A percentile compares a stretch with the other conserved stretches of the same genome.
These are phyloP conservation scores for Zosterops japonicus DNA, from an alignment of 2,113 vertebrate species.

Conservation along the genomic window DNA sequence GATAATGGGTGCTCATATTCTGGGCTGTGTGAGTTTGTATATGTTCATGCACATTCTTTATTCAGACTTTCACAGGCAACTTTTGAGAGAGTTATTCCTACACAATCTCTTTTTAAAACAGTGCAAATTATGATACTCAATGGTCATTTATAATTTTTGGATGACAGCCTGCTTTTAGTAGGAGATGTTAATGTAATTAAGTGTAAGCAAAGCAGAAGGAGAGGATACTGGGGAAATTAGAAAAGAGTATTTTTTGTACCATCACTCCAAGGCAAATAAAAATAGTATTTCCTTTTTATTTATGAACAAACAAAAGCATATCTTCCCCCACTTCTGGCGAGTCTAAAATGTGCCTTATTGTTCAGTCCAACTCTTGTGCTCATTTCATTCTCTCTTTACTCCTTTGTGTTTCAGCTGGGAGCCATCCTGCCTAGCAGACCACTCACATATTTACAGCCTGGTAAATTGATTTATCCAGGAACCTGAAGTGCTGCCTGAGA, in stretches of 20 bases:
- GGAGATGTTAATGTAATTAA: background rate
- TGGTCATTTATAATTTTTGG: background rate
- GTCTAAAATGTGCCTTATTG: background rate
- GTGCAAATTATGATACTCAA: background rate
- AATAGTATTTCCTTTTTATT: background rate
- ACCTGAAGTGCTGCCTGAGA: background rate
- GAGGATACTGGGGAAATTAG: background rate
- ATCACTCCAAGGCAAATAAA: background rate
- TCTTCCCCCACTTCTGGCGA: background rate
- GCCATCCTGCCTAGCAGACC: background rate
- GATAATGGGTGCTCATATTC: background rate
- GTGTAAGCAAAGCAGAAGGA: background rate
- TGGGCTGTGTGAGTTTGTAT: background rate
- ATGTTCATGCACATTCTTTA: rapidly evolving
- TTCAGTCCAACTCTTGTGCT: background rate
- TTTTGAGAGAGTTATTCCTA: background rate
- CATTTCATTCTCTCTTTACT: background rate
- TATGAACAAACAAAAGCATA: background rate
- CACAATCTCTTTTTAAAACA: background rate
- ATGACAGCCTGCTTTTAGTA: background rate
- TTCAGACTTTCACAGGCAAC: background rate
- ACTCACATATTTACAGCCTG: background rate
- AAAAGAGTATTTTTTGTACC: background rate
- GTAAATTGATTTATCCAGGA: background rate
- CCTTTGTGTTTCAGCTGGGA: background rate